Evolutionary conservation across 2,888 invertebrate species (phyloP).

Genomic region (Agonopterix heracliana): DNA sequence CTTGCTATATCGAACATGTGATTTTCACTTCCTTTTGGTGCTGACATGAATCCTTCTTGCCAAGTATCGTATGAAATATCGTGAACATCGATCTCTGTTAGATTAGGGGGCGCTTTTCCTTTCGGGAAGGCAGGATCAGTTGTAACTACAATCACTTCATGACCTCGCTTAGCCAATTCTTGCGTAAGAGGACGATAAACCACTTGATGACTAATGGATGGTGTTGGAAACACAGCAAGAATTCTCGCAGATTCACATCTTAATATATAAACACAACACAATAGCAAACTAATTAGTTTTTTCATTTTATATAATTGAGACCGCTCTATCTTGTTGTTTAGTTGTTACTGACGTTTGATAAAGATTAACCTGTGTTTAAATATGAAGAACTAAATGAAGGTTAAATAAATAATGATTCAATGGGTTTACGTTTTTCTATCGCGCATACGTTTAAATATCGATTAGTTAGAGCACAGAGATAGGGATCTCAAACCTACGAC

Average conservation of each 20-base stretch:
- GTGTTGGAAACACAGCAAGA: conserved; percentile 39
- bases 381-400: too few species aligned
- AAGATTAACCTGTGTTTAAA: too few species aligned
- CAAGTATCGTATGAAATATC: conserved; percentile 32
- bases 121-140: conserved; percentile 44
- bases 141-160: conserved; percentile 56
- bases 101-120: conserved; percentile 36
- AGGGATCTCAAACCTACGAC: too few species aligned
- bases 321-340: too few species aligned
- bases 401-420: too few species aligned
- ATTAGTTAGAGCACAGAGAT: too few species aligned
- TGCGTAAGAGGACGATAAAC: conserved; percentile 47
- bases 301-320: too few species aligned
- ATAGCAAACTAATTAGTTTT: too few species aligned
- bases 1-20: conserved; percentile 13
- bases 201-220: conserved; percentile 64
- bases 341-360: too few species aligned
- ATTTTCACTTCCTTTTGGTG: conserved; percentile 9
- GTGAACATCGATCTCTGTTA: conserved; percentile 53
- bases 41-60: conserved; percentile 12
- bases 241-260: conserved; percentile 22
- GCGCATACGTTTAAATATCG: too few species aligned
- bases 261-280: too few species aligned
- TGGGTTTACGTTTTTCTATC: too few species aligned
- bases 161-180: conserved; percentile 55